Evolutionary conservation across 1,140 invertebrate genomes (phyloP).

Genomic region (Eumaeus atala): DNA sequence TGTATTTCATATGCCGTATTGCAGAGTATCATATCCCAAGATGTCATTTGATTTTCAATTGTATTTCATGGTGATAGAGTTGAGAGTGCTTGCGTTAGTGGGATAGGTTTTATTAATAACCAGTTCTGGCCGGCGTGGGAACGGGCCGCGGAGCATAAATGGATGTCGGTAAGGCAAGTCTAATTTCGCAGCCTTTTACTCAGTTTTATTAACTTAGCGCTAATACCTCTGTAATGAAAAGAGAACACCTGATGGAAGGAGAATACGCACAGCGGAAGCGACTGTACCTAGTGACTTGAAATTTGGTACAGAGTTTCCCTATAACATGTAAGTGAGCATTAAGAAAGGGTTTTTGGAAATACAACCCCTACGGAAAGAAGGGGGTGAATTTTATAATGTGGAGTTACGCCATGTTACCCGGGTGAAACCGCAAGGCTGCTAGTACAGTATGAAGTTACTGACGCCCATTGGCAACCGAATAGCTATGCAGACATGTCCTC

Average conservation of each 20-base stretch:
- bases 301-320: too few relatives aligned
- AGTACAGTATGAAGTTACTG: too few relatives aligned
- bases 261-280: neutral
- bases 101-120: constrained; percentile 70
- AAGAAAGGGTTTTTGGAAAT: too few relatives aligned
- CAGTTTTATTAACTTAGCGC: constrained; percentile 33
- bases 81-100: constrained; percentile 25
- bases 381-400: too few relatives aligned
- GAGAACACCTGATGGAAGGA: neutral
- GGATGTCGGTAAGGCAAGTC: constrained; percentile 68
- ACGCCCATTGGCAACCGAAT: too few relatives aligned
- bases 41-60: constrained; percentile 30
- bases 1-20: constrained; percentile 34
- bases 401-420: too few relatives aligned
- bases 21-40: constrained; percentile 30
- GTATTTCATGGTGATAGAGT: constrained; percentile 32
- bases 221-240: neutral
- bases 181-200: constrained; percentile 70
- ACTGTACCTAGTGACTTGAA: neutral
- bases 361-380: too few relatives aligned
- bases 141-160: constrained; percentile 68
- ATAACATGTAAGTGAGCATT: too few relatives aligned
- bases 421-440: too few relatives aligned
- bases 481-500: too few relatives aligned
- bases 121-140: constrained; percentile 68